Conservation (phyloP, 2,113 vertebrate genomes). For the Poecile atricapillus region DNA sequence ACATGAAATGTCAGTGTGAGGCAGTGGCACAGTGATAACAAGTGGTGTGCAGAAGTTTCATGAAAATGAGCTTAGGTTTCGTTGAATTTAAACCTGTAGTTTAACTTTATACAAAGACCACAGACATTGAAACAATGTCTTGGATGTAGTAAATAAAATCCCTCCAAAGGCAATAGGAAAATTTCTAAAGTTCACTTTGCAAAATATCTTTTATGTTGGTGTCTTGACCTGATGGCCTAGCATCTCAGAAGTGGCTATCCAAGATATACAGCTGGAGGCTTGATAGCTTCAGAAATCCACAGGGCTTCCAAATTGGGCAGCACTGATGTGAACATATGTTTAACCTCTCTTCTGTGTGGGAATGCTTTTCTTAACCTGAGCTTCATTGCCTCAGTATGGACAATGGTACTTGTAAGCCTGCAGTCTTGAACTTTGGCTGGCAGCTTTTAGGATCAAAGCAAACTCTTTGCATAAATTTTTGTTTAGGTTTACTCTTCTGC, state of each 20-base stretch:
- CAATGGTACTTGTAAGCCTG: not conserved
- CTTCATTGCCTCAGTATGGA: not conserved
- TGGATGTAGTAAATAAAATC: not conserved
- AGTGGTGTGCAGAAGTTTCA: not conserved
- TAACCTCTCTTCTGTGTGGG: not conserved
- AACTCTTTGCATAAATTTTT: not conserved
- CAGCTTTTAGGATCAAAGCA: not conserved
- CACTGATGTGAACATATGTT: rapidly evolving
- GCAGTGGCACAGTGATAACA: conserved; percentile 15
- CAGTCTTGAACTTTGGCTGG: not conserved
- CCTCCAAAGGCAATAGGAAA: not conserved
- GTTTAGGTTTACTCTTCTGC: not conserved
- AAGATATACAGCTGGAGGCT: not conserved
- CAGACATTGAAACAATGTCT: not conserved
- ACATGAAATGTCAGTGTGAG: conserved; percentile 67
- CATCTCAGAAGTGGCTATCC: not conserved
- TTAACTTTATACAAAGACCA: conserved; percentile 37
- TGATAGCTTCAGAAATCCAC: not conserved
- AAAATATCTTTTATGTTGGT: not conserved
- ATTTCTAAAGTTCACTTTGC: not conserved
- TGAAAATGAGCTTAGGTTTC: not conserved
- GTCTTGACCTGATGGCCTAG: not conserved
- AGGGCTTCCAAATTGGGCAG: rapidly evolving
- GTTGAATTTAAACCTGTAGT: not conserved
- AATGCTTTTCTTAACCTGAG: not conserved